phyloP scores from a whole-genome alignment of 2,113 vertebrate species.

The Tapirus terrestris region DNA sequence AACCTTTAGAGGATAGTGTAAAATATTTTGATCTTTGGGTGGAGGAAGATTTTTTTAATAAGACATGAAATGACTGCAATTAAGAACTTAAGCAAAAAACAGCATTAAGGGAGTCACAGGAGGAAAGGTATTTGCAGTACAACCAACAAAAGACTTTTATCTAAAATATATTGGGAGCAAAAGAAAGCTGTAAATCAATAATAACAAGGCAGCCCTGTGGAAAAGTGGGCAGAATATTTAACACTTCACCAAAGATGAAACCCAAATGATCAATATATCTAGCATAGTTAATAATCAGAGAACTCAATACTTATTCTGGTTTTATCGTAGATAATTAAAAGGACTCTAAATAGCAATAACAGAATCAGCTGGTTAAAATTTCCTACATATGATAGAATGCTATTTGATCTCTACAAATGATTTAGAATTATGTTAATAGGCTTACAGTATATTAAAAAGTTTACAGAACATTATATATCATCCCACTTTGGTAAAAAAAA shows the following conservation, averaged over 20 bases:
- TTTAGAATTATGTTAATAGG: not conserved
- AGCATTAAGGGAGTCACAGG: not conserved
- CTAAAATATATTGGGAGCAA: not conserved
- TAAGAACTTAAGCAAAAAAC: constrained; percentile 15
- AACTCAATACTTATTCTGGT: not conserved
- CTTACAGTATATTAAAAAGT: not conserved
- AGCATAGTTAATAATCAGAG: not conserved
- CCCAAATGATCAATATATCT: not conserved
- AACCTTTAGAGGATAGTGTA: not conserved
- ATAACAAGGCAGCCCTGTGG: not conserved
- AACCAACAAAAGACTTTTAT: not conserved
- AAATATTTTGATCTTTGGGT: constrained; percentile 17
- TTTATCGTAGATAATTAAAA: constrained; percentile 29
- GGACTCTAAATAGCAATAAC: not conserved
- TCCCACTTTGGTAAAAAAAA: not conserved
- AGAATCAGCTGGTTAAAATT: not conserved
- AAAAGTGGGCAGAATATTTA: constrained; percentile 1
- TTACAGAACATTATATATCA: not conserved
- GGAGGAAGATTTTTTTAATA: not conserved
- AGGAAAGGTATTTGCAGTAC: not conserved
- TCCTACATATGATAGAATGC: not conserved
- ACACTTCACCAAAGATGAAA: not conserved
- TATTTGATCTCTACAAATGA: not conserved
- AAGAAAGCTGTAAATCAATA: not conserved
- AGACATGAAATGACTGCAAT: not conserved